A percentile compares a stretch with the other conserved stretches of the same genome.
Conservation (phyloP, 1,140 invertebrate species). For the Zaprionus vittiger region DNA sequence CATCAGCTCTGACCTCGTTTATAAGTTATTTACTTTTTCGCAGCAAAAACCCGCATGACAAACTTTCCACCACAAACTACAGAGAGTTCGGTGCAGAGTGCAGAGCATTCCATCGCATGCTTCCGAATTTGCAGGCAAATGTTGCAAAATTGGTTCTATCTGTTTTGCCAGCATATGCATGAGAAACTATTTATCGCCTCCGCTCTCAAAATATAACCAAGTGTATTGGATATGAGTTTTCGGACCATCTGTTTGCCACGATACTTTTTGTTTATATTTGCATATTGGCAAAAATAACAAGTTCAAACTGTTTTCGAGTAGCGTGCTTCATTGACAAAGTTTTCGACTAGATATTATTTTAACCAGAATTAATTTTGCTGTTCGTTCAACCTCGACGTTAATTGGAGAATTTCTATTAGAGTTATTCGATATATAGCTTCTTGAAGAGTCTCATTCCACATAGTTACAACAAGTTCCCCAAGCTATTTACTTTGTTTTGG, state of each 20-base stretch:
- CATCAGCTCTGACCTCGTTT: not conserved
- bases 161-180: conserved; percentile 22
- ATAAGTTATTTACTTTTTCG: conserved; percentile 21
- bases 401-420: too few relatives aligned
- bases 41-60: conserved; percentile 16
- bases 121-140: not conserved
- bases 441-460: too few relatives aligned
- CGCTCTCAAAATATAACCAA: not conserved
- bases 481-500: not conserved
- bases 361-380: not conserved
- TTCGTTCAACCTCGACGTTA: too few relatives aligned
- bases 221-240: not conserved
- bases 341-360: too few relatives aligned
- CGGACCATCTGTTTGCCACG: not conserved
- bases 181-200: conserved; percentile 11
- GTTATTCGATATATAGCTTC: too few relatives aligned
- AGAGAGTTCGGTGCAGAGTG: not conserved
- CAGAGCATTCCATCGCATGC: not conserved
- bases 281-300: not conserved
- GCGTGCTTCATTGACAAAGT: not conserved
- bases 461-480: too few relatives aligned
- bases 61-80: conserved; percentile 28
- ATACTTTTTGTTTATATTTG: not conserved
- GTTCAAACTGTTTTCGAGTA: not conserved
- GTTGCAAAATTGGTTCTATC: conserved; percentile 2